Conservation (phyloP, 2,888 invertebrate species). For the Anarsia innoxiella region DNA sequence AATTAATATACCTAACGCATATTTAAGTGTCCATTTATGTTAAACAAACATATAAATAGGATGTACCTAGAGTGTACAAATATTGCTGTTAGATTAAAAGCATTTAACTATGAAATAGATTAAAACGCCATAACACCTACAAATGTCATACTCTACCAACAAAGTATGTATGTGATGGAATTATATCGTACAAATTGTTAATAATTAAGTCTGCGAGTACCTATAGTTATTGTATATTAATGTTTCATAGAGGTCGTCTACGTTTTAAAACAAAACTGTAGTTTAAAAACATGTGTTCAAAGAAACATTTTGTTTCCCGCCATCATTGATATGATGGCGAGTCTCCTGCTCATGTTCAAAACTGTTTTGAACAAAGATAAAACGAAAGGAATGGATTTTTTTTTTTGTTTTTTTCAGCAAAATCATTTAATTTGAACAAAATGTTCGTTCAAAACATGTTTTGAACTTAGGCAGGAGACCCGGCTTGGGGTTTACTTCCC, state of each 20-base stretch:
- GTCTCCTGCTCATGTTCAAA: no score
- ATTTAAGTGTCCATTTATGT: conserved; percentile 1
- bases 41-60: background rate
- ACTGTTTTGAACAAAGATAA: no score
- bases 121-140: conserved; percentile 33
- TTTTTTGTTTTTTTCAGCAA: no score
- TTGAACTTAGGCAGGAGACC: no score
- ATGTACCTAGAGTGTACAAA: conserved; percentile 22
- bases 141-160: conserved; percentile 6
- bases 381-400: no score
- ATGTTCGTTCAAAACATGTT: no score
- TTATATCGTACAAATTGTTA: conserved; percentile 60
- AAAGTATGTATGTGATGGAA: conserved; percentile 42
- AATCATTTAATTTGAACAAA: no score
- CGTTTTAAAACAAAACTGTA: no score
- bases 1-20: background rate
- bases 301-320: no score
- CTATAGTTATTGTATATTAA: conserved; percentile 51
- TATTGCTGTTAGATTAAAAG: conserved; percentile 25
- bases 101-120: conserved; percentile 36
- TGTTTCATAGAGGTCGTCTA: conserved; percentile 49
- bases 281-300: no score
- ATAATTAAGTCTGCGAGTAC: conserved; percentile 53
- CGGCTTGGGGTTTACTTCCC: no score
- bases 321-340: no score